These are phyloP conservation scores for Nothoprocta perdicaria DNA, from an alignment of 2,113 vertebrate genomes.

Conservation along the genomic window DNA sequence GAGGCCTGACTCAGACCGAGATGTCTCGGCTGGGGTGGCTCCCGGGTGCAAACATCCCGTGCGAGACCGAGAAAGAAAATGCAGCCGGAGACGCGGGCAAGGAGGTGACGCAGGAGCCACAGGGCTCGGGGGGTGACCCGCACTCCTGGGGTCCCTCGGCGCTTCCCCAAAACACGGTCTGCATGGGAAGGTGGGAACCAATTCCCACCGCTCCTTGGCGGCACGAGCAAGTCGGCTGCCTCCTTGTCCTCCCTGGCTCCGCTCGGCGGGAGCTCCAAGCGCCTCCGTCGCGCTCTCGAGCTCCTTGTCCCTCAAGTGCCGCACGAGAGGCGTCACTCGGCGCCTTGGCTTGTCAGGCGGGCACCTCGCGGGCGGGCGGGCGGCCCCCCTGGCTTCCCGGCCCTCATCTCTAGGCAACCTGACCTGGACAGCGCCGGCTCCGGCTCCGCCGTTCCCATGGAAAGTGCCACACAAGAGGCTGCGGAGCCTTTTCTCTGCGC, in stretches of 20 bases:
- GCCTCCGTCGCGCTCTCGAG: constrained; percentile 45
- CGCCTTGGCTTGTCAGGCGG: constrained; percentile 56
- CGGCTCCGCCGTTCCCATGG: constrained; percentile 89
- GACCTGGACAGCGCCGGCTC: constrained; percentile 83
- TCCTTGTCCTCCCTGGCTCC: accelerated
- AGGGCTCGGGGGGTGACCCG: not conserved
- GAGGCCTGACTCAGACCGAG: constrained; percentile 29
- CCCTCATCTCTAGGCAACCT: constrained; percentile 86
- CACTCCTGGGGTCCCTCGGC: not conserved
- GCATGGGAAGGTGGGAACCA: accelerated
- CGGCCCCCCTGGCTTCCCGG: constrained; percentile 57
- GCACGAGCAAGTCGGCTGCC: accelerated
- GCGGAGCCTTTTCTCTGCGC: constrained; percentile 87
- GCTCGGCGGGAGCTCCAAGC: not conserved
- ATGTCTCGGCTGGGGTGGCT: not conserved
- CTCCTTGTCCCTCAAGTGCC: constrained; percentile 67
- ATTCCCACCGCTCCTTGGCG: not conserved
- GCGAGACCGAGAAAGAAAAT: not conserved
- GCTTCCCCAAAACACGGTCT: not conserved
- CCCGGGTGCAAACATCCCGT: accelerated
- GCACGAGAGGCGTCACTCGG: constrained; percentile 72
- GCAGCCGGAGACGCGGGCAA: not conserved
- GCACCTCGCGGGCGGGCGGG: constrained; percentile 37
- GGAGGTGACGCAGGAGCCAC: not conserved
- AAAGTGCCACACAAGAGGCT: constrained; percentile 85